phyloP scores from a whole-genome alignment of 2,113 vertebrate genomes.

The Megalops atlanticus region DNA sequence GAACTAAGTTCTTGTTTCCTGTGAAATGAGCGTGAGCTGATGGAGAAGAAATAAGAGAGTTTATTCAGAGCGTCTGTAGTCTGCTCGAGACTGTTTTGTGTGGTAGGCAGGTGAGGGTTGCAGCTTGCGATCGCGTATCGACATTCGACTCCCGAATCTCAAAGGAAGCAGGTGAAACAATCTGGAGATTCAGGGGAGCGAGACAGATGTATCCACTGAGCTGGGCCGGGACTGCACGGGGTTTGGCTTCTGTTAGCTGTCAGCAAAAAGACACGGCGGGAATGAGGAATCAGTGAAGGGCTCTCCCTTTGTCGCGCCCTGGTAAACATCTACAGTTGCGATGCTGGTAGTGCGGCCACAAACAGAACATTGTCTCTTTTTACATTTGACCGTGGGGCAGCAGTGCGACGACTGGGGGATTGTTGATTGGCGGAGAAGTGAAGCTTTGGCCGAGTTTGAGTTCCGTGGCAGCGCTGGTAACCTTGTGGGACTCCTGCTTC shows the following conservation, averaged over 20 bases:
- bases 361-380: not conserved
- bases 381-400: not conserved
- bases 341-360: too few species aligned
- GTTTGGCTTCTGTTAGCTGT: not conserved
- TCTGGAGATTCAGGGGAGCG: not conserved
- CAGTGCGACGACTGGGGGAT: not conserved
- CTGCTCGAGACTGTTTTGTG: too few species aligned
- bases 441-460: not conserved
- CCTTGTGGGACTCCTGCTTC: not conserved
- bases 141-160: not conserved
- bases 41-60: too few species aligned
- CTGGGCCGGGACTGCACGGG: not conserved
- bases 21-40: too few species aligned
- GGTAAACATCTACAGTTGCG: too few species aligned
- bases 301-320: not conserved
- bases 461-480: too few species aligned
- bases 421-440: too few species aligned
- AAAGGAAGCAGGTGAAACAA: not conserved
- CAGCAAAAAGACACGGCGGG: not conserved
- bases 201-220: not conserved
- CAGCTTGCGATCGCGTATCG: not conserved
- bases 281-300: not conserved
- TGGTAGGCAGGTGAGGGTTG: too few species aligned
- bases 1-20: not conserved
- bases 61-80: too few species aligned